A percentile compares a stretch with the other conserved stretches of the same genome.
These are phyloP conservation scores for Bradypodion pumilum DNA, from an alignment of 2,797 vertebrate genomes.

Conservation along the genomic window DNA sequence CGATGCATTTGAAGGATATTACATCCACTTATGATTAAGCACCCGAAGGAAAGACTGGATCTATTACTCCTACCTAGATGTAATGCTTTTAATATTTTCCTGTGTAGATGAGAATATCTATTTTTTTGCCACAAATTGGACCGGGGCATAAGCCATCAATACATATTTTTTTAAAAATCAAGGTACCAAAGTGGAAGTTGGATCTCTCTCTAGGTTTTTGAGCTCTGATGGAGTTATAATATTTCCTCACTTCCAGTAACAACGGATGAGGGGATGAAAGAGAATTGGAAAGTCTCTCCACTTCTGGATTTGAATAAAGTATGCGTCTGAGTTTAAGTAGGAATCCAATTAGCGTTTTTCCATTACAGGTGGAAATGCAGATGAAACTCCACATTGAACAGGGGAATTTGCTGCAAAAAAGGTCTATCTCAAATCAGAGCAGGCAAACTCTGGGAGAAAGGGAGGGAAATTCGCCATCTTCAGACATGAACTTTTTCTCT, in stretches of 20 bases:
- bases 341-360: constrained; percentile 30
- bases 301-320: constrained; percentile 48
- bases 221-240: constrained; percentile 21
- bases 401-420: not conserved
- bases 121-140: constrained; percentile 53
- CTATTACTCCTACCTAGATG: constrained; percentile 50
- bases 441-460: not conserved
- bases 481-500: not conserved
- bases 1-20: constrained; percentile 54
- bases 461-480: not conserved
- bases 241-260: not conserved
- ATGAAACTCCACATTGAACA: not conserved
- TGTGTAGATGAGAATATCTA: constrained; percentile 43
- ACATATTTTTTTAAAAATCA: constrained; percentile 64
- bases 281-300: constrained; percentile 30
- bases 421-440: not conserved
- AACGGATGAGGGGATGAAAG: constrained; percentile 32
- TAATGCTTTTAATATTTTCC: constrained; percentile 57
- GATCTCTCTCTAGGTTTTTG: constrained; percentile 12
- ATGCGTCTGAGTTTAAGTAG: constrained; percentile 49
- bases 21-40: constrained; percentile 62
- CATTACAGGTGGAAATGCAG: not conserved
- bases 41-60: constrained; percentile 61
- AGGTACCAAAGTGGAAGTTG: constrained; percentile 44
- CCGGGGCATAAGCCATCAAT: constrained; percentile 46